These are phyloP conservation scores for Xestoiulus laeticollis DNA, from an alignment of 2,888 invertebrate genomes.

Conservation along the genomic window DNA sequence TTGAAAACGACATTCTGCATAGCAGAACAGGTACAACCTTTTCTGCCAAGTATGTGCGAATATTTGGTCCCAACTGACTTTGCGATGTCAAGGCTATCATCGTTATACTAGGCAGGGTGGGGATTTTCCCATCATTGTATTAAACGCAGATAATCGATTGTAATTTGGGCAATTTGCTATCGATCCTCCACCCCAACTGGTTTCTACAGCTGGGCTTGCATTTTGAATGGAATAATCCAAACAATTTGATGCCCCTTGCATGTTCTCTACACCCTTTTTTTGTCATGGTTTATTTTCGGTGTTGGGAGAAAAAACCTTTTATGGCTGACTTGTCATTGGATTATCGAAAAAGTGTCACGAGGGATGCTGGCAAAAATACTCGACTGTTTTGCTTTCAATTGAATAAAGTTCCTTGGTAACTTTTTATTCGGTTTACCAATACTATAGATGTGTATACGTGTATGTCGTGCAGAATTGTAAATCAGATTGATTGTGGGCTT, in stretches of 20 bases:
- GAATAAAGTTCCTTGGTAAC: background rate
- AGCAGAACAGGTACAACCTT: background rate
- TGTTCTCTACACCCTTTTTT: background rate
- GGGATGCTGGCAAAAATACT: background rate
- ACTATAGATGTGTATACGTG: too few species aligned
- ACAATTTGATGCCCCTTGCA: background rate
- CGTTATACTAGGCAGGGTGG: background rate
- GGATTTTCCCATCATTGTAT: slow-evolving; percentile 2
- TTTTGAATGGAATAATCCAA: slow-evolving; percentile 8
- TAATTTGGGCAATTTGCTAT: slow-evolving; percentile 29
- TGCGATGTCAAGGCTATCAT: background rate
- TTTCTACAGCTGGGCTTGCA: background rate
- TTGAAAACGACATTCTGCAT: background rate
- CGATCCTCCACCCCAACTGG: background rate
- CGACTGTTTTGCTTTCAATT: background rate
- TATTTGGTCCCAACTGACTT: background rate
- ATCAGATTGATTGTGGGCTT: background rate
- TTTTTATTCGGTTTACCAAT: background rate
- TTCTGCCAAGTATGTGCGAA: background rate
- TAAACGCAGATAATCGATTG: slow-evolving; percentile 10
- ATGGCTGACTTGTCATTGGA: slow-evolving; percentile 3
- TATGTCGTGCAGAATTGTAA: background rate
- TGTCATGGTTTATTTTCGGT: background rate
- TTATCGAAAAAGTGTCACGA: slow-evolving; percentile 2
- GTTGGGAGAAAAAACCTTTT: background rate